Evolutionary conservation across 53 echinoderm and acorn worm genomes (phyloP).

Genomic region (Antedon mediterranea): DNA sequence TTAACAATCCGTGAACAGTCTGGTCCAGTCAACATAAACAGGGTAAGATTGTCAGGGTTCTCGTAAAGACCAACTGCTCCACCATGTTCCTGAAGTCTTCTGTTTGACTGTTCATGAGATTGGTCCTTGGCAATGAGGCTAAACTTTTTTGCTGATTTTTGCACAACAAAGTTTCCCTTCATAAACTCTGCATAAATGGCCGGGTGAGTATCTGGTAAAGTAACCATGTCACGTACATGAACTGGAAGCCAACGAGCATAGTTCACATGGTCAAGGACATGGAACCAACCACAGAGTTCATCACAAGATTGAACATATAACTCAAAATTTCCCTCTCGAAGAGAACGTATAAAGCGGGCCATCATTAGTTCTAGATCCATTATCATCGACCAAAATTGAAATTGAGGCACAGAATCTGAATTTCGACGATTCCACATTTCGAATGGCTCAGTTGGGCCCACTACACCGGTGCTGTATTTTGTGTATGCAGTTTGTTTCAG

Average conservation of each 20-base stretch:
- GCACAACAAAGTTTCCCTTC: too few relatives aligned
- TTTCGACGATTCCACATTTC: conserved; percentile 15
- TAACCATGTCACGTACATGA: conserved; percentile 15
- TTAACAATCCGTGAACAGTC: conserved; percentile 13
- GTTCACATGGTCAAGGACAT: conserved; percentile 7
- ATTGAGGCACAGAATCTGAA: neutral
- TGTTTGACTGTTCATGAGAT: too few relatives aligned
- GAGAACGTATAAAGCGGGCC: conserved; percentile 3
- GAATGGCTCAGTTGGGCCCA: conserved; percentile 11
- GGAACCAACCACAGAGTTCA: too few relatives aligned
- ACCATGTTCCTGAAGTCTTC: too few relatives aligned
- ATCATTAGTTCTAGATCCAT: conserved; percentile 13
- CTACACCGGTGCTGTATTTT: conserved; percentile 2
- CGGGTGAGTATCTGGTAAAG: neutral
- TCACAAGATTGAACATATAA: conserved; percentile 13
- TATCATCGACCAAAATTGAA: conserved; percentile 9
- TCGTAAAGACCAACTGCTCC: too few relatives aligned
- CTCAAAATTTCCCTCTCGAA: conserved; percentile 5
- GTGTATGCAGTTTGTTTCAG: conserved; percentile 7
- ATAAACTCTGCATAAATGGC: too few relatives aligned
- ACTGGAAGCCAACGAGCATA: conserved; percentile 16
- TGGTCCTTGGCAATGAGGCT: too few relatives aligned
- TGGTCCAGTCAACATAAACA: conserved; percentile 9
- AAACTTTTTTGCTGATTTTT: too few relatives aligned
- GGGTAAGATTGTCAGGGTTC: too few relatives aligned